Evolutionary conservation across 2,888 invertebrate genomes (phyloP), one percentile per base, ranked within the genome.

Genomic region (Argyresthia albistria): DNA sequence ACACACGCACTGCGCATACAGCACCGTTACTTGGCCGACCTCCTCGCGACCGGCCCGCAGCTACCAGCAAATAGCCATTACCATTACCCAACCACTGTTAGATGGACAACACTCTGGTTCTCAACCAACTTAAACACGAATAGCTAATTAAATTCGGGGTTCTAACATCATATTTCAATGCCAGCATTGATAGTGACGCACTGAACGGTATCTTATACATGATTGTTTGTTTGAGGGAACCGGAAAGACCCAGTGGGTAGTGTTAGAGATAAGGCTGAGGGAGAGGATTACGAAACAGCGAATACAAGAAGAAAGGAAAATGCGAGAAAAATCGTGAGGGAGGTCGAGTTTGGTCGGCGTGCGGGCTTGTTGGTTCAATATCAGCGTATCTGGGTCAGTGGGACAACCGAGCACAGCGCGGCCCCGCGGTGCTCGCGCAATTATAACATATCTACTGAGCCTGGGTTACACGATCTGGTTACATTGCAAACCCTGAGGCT

Each of bases 381-480:
- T 54, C 84, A 83, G 74, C 72, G 67, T 73, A 82, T 80, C 80
- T 87, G 76, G 86, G 87, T 84, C 76, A 87, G 86, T 87, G 80
- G 84, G 86, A 76, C 86, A 86, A 70, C 3, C 71, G 68, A 78
- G 86, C 73, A n/a, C n/a, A 81, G 67, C 67, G 64, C 59, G 60
- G 61, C 66, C 59, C 64, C 66, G 70, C 65, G 66, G 69, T 67
- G 64, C 66, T n/a, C 67, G 74, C 60, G 54, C 64, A 62, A 62
- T 68, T 65, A 66, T 61, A 61, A 55, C 50, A 53, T 46, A 48
- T 48, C 48, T 36, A 48, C 15, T 48, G 25, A 45, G 45, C 36
- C 48, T 48, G 10, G 37, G 15, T 46, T 46, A 35, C 46, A 46
- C 14, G 12, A 48, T 48, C 15, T 48, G 14, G 37, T 14, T 48